Conservation (phyloP, 2,888 invertebrate genomes). For the Thereva nobilitata region DNA sequence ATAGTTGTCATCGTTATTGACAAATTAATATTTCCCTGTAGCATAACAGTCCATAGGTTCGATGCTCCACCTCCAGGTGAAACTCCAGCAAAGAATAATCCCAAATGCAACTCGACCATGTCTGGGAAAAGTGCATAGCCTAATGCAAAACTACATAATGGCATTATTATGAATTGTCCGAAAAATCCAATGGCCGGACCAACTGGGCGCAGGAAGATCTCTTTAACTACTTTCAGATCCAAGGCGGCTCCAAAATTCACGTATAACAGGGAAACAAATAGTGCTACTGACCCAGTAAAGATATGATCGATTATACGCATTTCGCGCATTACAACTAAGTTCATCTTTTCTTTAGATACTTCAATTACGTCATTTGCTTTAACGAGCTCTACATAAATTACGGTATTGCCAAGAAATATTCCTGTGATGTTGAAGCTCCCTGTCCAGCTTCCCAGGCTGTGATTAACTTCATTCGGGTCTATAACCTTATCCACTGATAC, state of each 20-base stretch:
- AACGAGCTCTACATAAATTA: conserved; percentile 48
- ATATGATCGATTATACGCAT: conserved; percentile 70
- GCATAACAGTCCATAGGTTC: conserved; percentile 91
- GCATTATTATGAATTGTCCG: conserved; percentile 83
- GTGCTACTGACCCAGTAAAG: conserved; percentile 75
- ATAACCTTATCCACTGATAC: conserved; percentile 43
- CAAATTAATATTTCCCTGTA: conserved; percentile 90
- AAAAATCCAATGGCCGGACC: conserved; percentile 79
- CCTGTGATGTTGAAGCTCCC: conserved; percentile 49
- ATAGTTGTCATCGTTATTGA: conserved; percentile 95
- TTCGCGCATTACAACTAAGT: conserved; percentile 65
- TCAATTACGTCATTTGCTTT: conserved; percentile 44
- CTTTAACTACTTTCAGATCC: conserved; percentile 70
- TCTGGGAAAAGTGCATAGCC: conserved; percentile 73
- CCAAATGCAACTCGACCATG: conserved; percentile 72
- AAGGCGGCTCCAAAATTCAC: conserved; percentile 91
- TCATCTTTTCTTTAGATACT: conserved; percentile 51
- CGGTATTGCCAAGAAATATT: conserved; percentile 53
- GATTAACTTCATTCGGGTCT: conserved; percentile 43
- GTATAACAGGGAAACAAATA: conserved; percentile 78
- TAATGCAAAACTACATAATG: conserved; percentile 76
- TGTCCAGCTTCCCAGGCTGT: conserved; percentile 46
- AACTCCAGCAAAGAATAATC: conserved; percentile 87
- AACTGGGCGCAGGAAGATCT: conserved; percentile 69
- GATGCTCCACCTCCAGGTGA: conserved; percentile 95